phyloP scores from a whole-genome alignment of 2,113 vertebrate species.

The Seriola dumerili region DNA sequence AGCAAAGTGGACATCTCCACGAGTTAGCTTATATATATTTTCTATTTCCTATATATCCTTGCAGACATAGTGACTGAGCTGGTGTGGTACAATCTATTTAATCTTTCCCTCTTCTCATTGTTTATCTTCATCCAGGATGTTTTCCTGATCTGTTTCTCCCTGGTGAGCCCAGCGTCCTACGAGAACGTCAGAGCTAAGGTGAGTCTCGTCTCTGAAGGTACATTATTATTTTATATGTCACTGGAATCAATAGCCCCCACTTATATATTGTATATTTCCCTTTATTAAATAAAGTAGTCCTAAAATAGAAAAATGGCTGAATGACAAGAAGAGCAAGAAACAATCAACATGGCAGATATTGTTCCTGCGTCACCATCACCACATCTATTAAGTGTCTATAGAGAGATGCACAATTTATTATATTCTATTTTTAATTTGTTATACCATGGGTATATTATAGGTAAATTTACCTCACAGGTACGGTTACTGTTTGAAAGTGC shows the following conservation, averaged over 20 bases:
- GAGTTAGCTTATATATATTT: too few species aligned
- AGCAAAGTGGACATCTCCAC: too few species aligned
- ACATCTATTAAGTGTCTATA: not conserved
- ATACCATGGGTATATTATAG: too few species aligned
- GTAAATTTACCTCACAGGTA: not conserved
- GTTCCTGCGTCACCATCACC: too few species aligned
- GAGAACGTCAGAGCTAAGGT: slow-evolving; percentile 79
- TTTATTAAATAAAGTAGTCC: not conserved
- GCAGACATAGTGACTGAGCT: not conserved
- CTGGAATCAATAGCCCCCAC: not conserved
- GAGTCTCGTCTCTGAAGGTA: not conserved
- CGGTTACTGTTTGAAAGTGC: too few species aligned
- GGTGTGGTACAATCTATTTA: not conserved
- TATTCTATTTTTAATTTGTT: not conserved
- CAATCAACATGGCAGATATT: too few species aligned
- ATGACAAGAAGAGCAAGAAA: too few species aligned
- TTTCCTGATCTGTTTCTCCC: slow-evolving; percentile 81
- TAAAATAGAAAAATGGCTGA: not conserved
- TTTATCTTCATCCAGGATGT: slow-evolving; percentile 67
- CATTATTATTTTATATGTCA: not conserved
- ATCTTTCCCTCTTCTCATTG: too few species aligned
- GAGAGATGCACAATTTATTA: not conserved
- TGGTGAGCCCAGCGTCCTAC: slow-evolving; percentile 80
- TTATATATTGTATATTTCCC: too few species aligned
- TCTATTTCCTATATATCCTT: too few species aligned